Conservation (phyloP, 2,888 invertebrate genomes). For the Nasonovia ribisnigri region DNA sequence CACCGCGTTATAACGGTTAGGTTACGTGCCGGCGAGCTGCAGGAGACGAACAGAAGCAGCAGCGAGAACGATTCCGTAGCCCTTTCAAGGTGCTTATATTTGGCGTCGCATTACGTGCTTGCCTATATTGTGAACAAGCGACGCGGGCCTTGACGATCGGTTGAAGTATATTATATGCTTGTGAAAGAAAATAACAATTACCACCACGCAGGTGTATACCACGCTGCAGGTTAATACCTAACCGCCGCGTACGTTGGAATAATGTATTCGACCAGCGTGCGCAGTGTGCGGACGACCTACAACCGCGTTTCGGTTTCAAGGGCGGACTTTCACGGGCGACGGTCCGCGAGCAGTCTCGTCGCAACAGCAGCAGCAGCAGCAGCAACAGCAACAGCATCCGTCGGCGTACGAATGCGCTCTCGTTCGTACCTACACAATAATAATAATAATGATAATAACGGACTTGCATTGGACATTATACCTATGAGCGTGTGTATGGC, state of each 20-base stretch:
- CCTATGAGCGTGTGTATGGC: neutral
- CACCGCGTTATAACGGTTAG: neutral
- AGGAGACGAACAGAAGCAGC: neutral
- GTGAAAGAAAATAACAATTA: neutral
- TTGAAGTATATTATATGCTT: neutral
- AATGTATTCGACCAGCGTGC: neutral
- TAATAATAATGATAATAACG: neutral
- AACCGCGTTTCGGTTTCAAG: constrained; percentile 52
- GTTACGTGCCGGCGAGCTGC: neutral
- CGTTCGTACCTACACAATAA: neutral
- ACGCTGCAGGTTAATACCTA: neutral
- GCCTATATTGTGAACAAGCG: neutral
- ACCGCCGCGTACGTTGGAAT: neutral
- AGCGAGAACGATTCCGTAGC: neutral
- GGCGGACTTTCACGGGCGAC: constrained; percentile 47
- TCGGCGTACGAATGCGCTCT: neutral
- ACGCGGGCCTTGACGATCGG: neutral
- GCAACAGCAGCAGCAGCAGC: neutral
- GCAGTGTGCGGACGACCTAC: constrained; percentile 1
- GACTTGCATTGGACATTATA: neutral
- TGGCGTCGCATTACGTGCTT: neutral
- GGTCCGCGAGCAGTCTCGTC: neutral
- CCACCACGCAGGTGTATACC: neutral
- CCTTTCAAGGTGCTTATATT: too few species aligned
- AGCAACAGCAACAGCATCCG: neutral